These are phyloP conservation scores for Bimastos eiseni DNA, from an alignment of 2,888 invertebrate genomes.

Conservation along the genomic window DNA sequence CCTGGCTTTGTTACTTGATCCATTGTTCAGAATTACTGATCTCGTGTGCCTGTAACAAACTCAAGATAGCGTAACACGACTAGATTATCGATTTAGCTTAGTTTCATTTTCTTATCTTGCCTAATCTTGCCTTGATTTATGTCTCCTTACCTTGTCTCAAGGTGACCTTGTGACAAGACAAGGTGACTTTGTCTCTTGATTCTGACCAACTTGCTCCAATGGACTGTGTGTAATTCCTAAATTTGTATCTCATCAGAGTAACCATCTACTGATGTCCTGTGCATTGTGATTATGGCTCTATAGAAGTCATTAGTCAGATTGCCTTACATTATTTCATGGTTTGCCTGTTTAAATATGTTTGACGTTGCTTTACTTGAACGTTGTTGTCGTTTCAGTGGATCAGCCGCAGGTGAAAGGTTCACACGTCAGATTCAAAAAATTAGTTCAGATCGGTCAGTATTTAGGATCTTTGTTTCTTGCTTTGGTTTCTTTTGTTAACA, in stretches of 20 bases:
- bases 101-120: not conserved
- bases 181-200: too few relatives aligned
- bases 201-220: too few relatives aligned
- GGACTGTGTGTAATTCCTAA: too few relatives aligned
- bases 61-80: not conserved
- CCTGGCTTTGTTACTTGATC: not conserved
- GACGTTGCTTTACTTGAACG: not conserved
- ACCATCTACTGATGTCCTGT: too few relatives aligned
- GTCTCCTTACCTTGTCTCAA: not conserved
- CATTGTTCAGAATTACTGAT: not conserved
- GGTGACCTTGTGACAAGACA: too few relatives aligned
- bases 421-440: slow-evolving; percentile 88
- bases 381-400: slow-evolving; percentile 42
- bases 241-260: too few relatives aligned
- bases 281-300: too few relatives aligned
- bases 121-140: not conserved
- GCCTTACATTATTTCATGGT: not conserved
- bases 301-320: not conserved
- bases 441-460: slow-evolving; percentile 93
- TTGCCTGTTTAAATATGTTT: not conserved
- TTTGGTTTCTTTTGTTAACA: not conserved
- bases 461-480: not conserved
- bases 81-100: not conserved
- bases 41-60: not conserved
- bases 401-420: slow-evolving; percentile 46